Evolutionary conservation across 2,888 invertebrate species (phyloP).

Genomic region (Agrochola lota): DNA sequence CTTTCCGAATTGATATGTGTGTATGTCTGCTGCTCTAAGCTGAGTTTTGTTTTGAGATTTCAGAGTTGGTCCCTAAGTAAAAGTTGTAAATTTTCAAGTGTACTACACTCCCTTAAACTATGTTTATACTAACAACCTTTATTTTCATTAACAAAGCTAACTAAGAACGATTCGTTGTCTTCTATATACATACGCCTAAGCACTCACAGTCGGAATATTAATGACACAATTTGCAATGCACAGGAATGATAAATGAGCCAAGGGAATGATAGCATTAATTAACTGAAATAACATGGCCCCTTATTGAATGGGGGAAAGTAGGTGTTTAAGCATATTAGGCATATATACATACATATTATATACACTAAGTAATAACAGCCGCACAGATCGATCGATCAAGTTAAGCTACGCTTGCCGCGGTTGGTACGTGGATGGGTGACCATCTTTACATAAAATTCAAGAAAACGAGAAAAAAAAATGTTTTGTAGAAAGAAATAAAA

Average conservation of each 20-base stretch:
- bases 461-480: too few species aligned
- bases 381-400: too few species aligned
- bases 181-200: not conserved
- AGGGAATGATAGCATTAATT: slow-evolving; percentile 54
- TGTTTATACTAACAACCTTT: not conserved
- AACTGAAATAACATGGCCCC: slow-evolving; percentile 42
- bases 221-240: slow-evolving; percentile 60
- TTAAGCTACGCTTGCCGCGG: too few species aligned
- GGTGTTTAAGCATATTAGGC: not conserved
- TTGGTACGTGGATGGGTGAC: too few species aligned
- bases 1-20: too few species aligned
- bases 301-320: slow-evolving; percentile 28
- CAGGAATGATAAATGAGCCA: slow-evolving; percentile 53
- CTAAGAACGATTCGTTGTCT: not conserved
- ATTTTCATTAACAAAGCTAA: slow-evolving; percentile 12
- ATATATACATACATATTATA: too few species aligned
- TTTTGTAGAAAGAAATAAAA: too few species aligned
- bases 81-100: not conserved
- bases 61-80: not conserved
- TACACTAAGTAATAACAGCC: too few species aligned
- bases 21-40: too few species aligned
- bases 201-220: slow-evolving; percentile 63
- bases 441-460: too few species aligned
- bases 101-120: not conserved
- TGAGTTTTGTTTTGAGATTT: not conserved